These are phyloP conservation scores for Chymomyza costata DNA, from an alignment of 1,140 invertebrate species.

Conservation along the genomic window DNA sequence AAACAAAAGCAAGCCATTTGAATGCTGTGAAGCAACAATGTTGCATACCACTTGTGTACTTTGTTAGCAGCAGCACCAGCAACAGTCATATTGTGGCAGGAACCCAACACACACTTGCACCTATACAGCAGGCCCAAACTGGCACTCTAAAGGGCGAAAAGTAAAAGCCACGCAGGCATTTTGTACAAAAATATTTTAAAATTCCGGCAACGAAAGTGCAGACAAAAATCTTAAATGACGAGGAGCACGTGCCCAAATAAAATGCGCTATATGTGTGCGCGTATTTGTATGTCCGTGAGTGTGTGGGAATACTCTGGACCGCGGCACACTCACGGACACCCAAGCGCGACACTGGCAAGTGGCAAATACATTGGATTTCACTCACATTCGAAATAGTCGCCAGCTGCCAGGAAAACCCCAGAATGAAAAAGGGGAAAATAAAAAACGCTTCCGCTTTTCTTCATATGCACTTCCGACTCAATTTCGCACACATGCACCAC, in stretches of 20 bases:
- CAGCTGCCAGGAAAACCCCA: too few species aligned
- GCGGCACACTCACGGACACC: neutral
- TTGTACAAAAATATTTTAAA: conserved; percentile 59
- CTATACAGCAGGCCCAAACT: neutral
- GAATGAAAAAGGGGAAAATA: too few species aligned
- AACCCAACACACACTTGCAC: neutral
- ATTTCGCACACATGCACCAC: too few species aligned
- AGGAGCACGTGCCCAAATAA: conserved; percentile 69
- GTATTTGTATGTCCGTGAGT: conserved; percentile 14
- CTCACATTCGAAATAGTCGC: too few species aligned
- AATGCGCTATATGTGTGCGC: conserved; percentile 27
- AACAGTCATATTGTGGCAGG: conserved; percentile 31
- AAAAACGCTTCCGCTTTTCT: too few species aligned
- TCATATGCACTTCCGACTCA: too few species aligned
- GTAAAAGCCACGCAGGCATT: conserved; percentile 38
- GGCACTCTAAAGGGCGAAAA: conserved; percentile 20
- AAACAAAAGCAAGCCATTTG: conserved; percentile 51
- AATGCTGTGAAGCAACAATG: conserved; percentile 71
- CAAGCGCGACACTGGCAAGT: too few species aligned
- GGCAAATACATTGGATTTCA: too few species aligned
- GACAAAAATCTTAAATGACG: conserved; percentile 73
- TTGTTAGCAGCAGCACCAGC: conserved; percentile 55
- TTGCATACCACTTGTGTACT: conserved; percentile 71
- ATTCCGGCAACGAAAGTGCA: conserved; percentile 68
- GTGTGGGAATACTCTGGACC: too few species aligned